Evolutionary conservation across 2,888 invertebrate species (phyloP), one percentile per base, ranked within the genome.

Genomic region (Agrotis segetum): DNA sequence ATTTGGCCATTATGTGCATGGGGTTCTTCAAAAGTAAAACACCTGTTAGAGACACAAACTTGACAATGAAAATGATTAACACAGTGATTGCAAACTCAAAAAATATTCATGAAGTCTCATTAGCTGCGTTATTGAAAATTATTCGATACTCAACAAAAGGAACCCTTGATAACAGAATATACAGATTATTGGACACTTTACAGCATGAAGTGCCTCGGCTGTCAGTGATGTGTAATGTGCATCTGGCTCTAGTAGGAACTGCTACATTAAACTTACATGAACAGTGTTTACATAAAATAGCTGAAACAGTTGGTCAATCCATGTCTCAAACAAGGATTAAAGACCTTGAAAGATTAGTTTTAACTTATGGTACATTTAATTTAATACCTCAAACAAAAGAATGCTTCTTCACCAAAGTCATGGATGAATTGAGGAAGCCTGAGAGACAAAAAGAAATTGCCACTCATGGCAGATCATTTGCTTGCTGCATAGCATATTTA

Each of bases 1-100:
- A 98, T 88, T 90, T 98, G 71, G 97, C 97, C 16, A 96, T 98
- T 17, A 96, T 98, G 82, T 96, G 97, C 6, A 97, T 98, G 97
- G 98, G 97, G 0, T 98, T 98, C 90, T 98, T 98, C 86, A 98
- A 98, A 94, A 97, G 97, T 19, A 96, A 97, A 92, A 97, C 97
- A 1, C 96, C 95, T 19, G 95, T 98, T 62, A 96, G 96, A 76
- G 96, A 94, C 89, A 81, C 88, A 4, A 87, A 91, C 0, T 85
- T 98, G 55, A 66, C 97, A 0, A 84, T 92, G 3, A 93, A 94
- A 65, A 94, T 97, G 1, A 96, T 97, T 49, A 81, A 92, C 2
- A 96, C 94, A 86, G 88, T 97, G 0, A 94, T 95, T n/a, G 88
- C 93, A 13, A 93, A 97, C 77, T 85, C 96, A 21, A 91, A 96